Conservation (phyloP, 2,113 vertebrate species). For the Brienomyrus longianalis region DNA sequence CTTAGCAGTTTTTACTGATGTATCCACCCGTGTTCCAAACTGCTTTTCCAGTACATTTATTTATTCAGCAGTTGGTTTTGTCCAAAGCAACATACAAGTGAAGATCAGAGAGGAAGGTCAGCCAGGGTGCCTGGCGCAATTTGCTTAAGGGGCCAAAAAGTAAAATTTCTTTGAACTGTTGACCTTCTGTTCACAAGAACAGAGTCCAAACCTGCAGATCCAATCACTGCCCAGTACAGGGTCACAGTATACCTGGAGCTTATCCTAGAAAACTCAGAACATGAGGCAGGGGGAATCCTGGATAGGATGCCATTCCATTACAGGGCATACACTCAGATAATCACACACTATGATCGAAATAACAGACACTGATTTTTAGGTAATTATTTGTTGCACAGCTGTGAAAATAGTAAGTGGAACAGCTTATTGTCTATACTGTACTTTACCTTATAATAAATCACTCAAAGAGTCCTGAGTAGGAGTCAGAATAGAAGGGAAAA, state of each 20-base stretch:
- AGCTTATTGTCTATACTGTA: neutral
- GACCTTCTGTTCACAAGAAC: neutral
- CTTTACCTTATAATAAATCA: neutral
- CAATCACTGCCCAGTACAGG: neutral
- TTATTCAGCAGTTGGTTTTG: neutral
- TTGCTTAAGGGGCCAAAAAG: neutral
- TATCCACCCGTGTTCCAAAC: neutral
- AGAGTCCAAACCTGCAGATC: neutral
- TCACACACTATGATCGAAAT: neutral
- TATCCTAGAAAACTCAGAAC: neutral
- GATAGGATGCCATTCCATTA: neutral
- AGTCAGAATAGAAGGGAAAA: neutral
- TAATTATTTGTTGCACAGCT: neutral
- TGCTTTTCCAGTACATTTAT: neutral
- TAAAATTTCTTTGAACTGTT: neutral
- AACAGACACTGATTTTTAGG: neutral
- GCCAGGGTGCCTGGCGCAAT: neutral
- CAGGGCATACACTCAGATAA: neutral
- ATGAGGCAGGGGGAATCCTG: neutral
- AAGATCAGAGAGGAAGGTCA: neutral
- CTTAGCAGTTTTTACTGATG: neutral
- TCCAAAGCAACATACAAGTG: neutral
- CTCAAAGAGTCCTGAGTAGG: neutral
- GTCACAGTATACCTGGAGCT: neutral
- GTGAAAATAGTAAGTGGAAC: neutral